phyloP scores from a whole-genome alignment of 2,113 vertebrate species.

The Vulpes ferrilata region DNA sequence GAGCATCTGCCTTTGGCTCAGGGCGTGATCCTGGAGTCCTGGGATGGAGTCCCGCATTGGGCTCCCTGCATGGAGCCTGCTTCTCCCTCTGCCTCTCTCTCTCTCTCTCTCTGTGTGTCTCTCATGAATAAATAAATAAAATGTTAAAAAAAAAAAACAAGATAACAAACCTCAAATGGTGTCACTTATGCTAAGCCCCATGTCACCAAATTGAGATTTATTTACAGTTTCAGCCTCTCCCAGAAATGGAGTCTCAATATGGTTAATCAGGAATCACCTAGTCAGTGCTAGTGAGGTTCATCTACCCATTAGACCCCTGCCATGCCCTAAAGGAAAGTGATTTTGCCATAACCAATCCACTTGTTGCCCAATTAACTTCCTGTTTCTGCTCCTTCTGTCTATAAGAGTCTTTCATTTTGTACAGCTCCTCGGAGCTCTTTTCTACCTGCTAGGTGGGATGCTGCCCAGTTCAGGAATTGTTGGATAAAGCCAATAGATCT shows the following conservation, averaged over 20 bases:
- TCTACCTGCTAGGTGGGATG: not conserved
- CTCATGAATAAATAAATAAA: too few species aligned
- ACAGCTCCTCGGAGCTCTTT: not conserved
- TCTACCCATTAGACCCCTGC: not conserved
- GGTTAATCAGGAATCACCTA: not conserved
- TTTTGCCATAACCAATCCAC: not conserved
- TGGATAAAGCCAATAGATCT: not conserved
- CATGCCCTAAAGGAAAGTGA: not conserved
- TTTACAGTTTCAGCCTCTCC: not conserved
- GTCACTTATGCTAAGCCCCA: not conserved
- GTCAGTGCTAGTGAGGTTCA: not conserved
- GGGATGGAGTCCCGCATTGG: too few species aligned
- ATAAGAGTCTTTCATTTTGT: not conserved
- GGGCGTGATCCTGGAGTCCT: too few species aligned
- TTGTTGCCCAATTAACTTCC: not conserved
- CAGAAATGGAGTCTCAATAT: not conserved
- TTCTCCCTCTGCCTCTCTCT: too few species aligned
- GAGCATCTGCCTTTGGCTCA: too few species aligned
- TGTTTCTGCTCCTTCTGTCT: not conserved
- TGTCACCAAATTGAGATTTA: not conserved
- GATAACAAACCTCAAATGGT: not conserved
- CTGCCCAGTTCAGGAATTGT: not conserved
- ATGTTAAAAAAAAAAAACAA: not conserved
- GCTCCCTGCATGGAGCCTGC: too few species aligned
- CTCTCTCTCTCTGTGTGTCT: too few species aligned